Conservation (phyloP, 2,797 vertebrate species). For the Coregonus ussuriensis region DNA sequence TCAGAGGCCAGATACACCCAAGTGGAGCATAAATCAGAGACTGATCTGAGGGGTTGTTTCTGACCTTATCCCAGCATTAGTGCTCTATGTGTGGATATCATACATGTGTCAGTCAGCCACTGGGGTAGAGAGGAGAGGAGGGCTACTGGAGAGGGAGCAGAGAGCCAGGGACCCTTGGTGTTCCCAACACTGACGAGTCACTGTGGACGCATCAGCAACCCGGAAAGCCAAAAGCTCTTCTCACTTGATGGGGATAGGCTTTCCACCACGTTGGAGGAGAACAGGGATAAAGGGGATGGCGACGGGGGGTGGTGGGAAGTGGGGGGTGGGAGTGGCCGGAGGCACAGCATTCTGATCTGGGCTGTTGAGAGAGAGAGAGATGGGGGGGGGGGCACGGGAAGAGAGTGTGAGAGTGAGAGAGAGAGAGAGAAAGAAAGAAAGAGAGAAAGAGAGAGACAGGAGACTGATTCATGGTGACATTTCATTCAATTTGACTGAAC, state of each 20-base stretch:
- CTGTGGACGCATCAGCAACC: constrained; percentile 11
- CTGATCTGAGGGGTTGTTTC: background rate
- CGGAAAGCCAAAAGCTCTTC: constrained; percentile 11
- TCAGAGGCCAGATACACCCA: background rate
- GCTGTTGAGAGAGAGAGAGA: constrained; percentile 11
- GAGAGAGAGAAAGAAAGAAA: background rate
- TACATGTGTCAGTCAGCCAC: background rate
- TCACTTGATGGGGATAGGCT: constrained; percentile 34
- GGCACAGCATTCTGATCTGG: constrained; percentile 20
- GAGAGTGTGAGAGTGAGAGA: background rate
- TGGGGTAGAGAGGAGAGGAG: background rate
- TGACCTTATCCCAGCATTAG: background rate
- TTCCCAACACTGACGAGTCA: background rate
- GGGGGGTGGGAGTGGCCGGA: background rate
- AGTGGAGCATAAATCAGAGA: background rate
- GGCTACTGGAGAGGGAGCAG: background rate
- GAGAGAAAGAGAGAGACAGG: background rate
- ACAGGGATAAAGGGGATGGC: constrained; percentile 34
- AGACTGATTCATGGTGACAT: constrained; percentile 25
- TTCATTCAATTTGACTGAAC: constrained; percentile 23
- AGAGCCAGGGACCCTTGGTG: background rate
- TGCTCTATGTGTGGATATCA: background rate
- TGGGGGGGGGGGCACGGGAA: background rate
- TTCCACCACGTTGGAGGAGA: constrained; percentile 28
- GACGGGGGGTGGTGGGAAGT: background rate